Evolutionary conservation across 2,888 invertebrate species (phyloP).

Genomic region (Slavum lentiscoides): DNA sequence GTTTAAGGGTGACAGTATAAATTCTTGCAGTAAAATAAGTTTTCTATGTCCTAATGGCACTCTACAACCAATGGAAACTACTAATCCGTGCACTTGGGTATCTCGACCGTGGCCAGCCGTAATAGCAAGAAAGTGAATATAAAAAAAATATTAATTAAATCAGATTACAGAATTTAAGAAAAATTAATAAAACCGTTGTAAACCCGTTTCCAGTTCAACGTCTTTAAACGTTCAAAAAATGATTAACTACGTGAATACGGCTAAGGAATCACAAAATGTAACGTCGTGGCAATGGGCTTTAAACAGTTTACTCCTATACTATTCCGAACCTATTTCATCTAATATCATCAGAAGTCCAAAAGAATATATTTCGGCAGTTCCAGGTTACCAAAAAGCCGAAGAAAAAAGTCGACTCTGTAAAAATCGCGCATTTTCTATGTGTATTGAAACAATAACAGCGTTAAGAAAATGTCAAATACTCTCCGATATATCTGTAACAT

Average conservation of each 20-base stretch:
- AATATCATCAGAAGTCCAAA: constrained; percentile 28
- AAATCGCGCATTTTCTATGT: constrained; percentile 36
- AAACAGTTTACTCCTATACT: constrained; percentile 47
- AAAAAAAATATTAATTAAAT: neutral
- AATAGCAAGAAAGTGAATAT: constrained; percentile 62
- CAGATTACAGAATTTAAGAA: no score
- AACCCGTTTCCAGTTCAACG: constrained; percentile 59
- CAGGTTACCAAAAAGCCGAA: constrained; percentile 25
- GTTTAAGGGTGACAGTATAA: constrained; percentile 37
- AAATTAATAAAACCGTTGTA: neutral
- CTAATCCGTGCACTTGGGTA: constrained; percentile 76
- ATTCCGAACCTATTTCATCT: constrained; percentile 56
- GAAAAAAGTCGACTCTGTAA: constrained; percentile 15
- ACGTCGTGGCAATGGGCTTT: constrained; percentile 46
- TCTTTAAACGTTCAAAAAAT: constrained; percentile 64
- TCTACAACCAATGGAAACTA: constrained; percentile 65
- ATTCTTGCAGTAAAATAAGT: constrained; percentile 64
- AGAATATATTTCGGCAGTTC: constrained; percentile 27
- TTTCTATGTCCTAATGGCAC: constrained; percentile 78
- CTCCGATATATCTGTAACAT: constrained; percentile 39
- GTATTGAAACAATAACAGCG: constrained; percentile 28
- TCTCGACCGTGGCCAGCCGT: constrained; percentile 78
- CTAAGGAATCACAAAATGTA: constrained; percentile 54
- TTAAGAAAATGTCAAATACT: constrained; percentile 40
- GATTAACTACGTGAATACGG: constrained; percentile 61